These are phyloP conservation scores for Bubo bubo DNA, from an alignment of 2,113 vertebrate genomes.

Conservation along the genomic window DNA sequence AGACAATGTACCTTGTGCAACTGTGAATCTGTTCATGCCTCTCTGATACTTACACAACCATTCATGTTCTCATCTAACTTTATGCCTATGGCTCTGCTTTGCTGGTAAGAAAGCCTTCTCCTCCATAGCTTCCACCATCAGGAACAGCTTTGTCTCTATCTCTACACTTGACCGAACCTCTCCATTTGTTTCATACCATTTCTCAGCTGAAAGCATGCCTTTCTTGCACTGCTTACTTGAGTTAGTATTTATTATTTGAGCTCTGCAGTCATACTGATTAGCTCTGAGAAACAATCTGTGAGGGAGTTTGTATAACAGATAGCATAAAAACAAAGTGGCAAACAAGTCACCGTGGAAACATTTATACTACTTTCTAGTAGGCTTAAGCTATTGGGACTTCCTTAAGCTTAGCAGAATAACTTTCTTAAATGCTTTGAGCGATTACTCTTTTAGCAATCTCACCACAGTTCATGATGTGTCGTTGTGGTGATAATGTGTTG, in stretches of 20 bases:
- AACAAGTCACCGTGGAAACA: neutral
- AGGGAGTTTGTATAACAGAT: neutral
- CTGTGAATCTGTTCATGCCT: neutral
- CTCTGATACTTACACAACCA: neutral
- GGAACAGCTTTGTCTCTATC: neutral
- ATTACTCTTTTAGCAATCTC: neutral
- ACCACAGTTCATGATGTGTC: fast-evolving
- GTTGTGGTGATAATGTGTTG: neutral
- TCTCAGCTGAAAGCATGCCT: neutral
- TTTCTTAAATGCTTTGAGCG: neutral
- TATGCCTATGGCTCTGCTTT: neutral
- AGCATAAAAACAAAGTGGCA: neutral
- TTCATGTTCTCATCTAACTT: neutral
- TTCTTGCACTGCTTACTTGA: neutral
- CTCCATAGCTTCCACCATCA: neutral
- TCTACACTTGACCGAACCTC: neutral
- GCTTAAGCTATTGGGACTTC: neutral
- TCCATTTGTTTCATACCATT: neutral
- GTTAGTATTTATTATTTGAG: neutral
- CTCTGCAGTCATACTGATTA: neutral
- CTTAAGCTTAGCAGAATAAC: neutral
- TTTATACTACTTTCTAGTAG: neutral
- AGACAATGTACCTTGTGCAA: neutral
- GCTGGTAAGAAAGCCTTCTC: neutral
- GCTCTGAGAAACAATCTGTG: neutral